Evolutionary conservation across 2,888 invertebrate genomes (phyloP).

Genomic region (Stegophylla sp.): DNA sequence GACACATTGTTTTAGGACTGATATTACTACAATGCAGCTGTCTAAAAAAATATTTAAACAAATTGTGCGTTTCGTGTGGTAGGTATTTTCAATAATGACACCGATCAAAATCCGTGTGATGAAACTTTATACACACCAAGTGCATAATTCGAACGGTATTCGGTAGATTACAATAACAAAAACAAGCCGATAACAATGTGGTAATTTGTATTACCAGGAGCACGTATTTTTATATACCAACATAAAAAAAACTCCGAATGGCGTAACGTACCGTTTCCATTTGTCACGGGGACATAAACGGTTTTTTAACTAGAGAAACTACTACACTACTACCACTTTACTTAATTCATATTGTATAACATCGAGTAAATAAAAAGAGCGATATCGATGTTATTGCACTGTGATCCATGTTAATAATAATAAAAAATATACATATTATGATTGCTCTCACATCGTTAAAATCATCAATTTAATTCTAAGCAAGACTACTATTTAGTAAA

Average conservation of each 20-base stretch:
- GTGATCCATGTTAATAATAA: background rate
- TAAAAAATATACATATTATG: no score
- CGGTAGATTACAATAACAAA: background rate
- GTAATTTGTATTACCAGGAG: background rate
- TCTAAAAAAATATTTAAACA: background rate
- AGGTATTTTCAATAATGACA: background rate
- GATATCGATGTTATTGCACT: background rate
- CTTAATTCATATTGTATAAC: background rate
- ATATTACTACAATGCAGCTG: background rate
- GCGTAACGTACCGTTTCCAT: background rate
- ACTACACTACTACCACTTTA: background rate
- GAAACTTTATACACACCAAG: background rate
- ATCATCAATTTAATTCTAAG: no score
- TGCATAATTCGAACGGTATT: background rate
- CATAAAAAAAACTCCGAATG: background rate
- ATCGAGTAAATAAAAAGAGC: background rate
- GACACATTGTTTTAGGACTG: background rate
- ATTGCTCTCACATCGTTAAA: no score
- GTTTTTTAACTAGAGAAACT: background rate
- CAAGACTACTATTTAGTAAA: no score
- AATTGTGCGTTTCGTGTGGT: background rate
- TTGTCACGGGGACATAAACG: constrained; percentile 18
- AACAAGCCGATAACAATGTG: constrained; percentile 6
- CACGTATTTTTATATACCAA: constrained; percentile 18
- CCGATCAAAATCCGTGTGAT: background rate